Evolutionary conservation across 2,113 vertebrate genomes (phyloP).

Genomic region (Bostrychus sinensis): DNA sequence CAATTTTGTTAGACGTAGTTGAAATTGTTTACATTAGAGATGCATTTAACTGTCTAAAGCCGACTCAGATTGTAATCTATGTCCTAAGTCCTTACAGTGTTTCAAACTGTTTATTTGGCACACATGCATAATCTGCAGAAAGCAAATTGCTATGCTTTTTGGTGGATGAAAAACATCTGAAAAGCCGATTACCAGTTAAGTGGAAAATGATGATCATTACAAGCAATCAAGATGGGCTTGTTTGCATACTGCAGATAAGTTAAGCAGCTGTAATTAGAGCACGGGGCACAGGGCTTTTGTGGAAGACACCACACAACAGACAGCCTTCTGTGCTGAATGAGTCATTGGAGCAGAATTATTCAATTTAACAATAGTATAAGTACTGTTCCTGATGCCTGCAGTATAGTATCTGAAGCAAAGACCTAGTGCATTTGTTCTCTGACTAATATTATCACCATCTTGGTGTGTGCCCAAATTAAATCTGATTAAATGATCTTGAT

Average conservation of each 20-base stretch:
- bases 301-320: conserved; percentile 48
- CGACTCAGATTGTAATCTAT: neutral
- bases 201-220: conserved; percentile 75
- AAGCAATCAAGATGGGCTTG: conserved; percentile 67
- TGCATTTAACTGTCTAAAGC: neutral
- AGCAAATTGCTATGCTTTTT: conserved; percentile 25
- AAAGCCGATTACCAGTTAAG: conserved; percentile 69
- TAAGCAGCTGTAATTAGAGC: conserved; percentile 68
- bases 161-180: conserved; percentile 53
- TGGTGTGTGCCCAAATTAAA: too few relatives aligned
- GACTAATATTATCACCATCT: too few relatives aligned
- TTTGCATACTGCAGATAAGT: conserved; percentile 65
- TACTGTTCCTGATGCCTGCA: too few relatives aligned
- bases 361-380: neutral
- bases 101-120: conserved; percentile 23
- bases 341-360: conserved; percentile 25
- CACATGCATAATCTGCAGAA: conserved; percentile 25
- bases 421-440: too few relatives aligned
- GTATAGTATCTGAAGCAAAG: too few relatives aligned
- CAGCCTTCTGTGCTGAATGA: conserved; percentile 39
- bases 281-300: conserved; percentile 46
- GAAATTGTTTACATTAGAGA: neutral
- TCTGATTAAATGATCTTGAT: too few relatives aligned
- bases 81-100: neutral
- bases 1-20: neutral